Evolutionary conservation across 2,888 invertebrate species (phyloP).

Genomic region (Melieria picta): DNA sequence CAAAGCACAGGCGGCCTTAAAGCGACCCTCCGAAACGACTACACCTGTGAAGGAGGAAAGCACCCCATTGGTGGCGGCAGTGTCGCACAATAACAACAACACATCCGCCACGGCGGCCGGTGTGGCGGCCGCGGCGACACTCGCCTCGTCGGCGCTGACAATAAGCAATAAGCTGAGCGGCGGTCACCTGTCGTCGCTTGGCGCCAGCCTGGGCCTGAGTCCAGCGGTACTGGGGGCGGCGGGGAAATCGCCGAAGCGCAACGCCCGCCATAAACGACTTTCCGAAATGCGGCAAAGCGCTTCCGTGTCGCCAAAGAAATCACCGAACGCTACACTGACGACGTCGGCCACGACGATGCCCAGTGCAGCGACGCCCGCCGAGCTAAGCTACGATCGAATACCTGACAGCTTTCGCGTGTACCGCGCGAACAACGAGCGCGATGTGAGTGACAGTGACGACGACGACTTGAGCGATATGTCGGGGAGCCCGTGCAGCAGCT

Average conservation of each 20-base stretch:
- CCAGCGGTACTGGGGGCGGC: slow-evolving; percentile 45
- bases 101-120: slow-evolving; percentile 45
- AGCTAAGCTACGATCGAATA: slow-evolving; percentile 56
- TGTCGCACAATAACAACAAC: slow-evolving; percentile 47
- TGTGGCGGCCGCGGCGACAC: slow-evolving; percentile 47
- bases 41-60: slow-evolving; percentile 60
- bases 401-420: slow-evolving; percentile 70
- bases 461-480: slow-evolving; percentile 59
- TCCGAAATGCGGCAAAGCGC: slow-evolving; percentile 55
- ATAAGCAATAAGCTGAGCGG: slow-evolving; percentile 52
- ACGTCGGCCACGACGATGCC: slow-evolving; percentile 18
- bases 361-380: slow-evolving; percentile 26
- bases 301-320: slow-evolving; percentile 63
- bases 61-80: slow-evolving; percentile 46
- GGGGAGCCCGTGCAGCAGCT: slow-evolving; percentile 66
- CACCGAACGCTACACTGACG: slow-evolving; percentile 50
- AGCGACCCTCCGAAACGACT: slow-evolving; percentile 61
- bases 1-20: slow-evolving; percentile 73
- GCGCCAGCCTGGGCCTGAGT: slow-evolving; percentile 43
- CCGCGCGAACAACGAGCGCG: slow-evolving; percentile 65
- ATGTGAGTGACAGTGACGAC: slow-evolving; percentile 64
- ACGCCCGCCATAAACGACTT: slow-evolving; percentile 59
- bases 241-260: slow-evolving; percentile 62
- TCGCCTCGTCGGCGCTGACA: slow-evolving; percentile 48
- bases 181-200: slow-evolving; percentile 44